Base-by-base conservation (phyloP, 30 jellyfish, hydroid and myxozoan species). In the Chironex yamaguchii region DNA sequence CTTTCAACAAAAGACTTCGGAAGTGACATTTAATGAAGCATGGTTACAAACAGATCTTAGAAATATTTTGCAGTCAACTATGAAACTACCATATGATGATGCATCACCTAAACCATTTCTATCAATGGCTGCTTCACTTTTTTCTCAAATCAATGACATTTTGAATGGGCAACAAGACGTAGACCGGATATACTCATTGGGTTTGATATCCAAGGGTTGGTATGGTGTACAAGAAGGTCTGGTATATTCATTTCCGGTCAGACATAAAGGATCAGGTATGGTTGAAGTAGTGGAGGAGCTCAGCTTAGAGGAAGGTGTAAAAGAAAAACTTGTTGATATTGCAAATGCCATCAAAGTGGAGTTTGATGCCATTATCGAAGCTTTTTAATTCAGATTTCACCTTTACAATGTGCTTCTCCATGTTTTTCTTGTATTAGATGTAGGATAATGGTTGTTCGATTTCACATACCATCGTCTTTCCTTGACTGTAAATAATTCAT, bases 161-260 rank as follows among this genome's bases (percentile, higher is more conserved):
- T 50, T 65, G 62, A 72, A 85, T 84, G 91, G 97, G 67, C 87
- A 76, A 17, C 32, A 54, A 23, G 36, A 72, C 13, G n/a, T n/a
- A n/a, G 86, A 83, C 22, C 76, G 58, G 23, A 65, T 87, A 17
- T 66, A 42, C 77, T 93, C 98, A 0, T 48, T 93, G 30, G 97
- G 96, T 13, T 27, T 87, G 63, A 81, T 85, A 17, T 93, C 98
- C 26, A 75, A 93, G 78, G 98, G 98, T 2, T 87, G 93, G 96
- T 93, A 72, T 82, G 98, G 82, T 25, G 65, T 87, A 29, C 98
- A 97, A 22, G 92, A 89, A 9, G 96, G 96, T 11, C 87, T 93
- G 33, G 93, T 76, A 13, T 93, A 73, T 62, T 93, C 98, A 0
- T 77, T 93, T 68, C 98, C 98, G 24, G 96, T 77, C 6, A 36